phyloP scores from a whole-genome alignment of 2,113 vertebrate genomes.

The Chloroceryle aenea region DNA sequence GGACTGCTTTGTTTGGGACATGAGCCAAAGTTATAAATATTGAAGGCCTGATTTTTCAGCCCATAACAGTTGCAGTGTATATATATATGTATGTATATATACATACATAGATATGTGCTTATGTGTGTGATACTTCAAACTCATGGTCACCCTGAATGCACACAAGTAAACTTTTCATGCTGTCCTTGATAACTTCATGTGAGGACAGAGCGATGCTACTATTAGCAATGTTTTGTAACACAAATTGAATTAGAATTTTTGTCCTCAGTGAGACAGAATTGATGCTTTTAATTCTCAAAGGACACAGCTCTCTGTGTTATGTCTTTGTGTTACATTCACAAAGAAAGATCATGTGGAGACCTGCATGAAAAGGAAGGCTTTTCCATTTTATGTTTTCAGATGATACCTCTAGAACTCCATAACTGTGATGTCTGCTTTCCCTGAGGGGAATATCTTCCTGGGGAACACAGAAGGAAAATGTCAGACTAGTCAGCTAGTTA shows the following conservation, averaged over 20 bases:
- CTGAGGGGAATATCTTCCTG: neutral
- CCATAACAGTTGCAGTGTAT: neutral
- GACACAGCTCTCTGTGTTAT: neutral
- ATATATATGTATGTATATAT: fast-evolving
- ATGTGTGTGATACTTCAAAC: neutral
- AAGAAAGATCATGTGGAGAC: neutral
- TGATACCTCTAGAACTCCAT: neutral
- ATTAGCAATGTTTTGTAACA: neutral
- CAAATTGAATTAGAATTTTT: neutral
- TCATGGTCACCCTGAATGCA: neutral
- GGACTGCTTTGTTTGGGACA: conserved; percentile 56
- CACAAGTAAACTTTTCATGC: neutral
- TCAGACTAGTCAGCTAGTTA: conserved; percentile 22
- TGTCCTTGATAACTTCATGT: neutral
- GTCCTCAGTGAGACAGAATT: neutral
- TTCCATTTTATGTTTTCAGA: neutral
- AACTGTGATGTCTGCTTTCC: neutral
- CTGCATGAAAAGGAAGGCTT: neutral
- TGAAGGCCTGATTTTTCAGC: conserved; percentile 44
- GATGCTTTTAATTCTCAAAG: neutral
- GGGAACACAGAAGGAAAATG: conserved; percentile 10
- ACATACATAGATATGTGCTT: neutral
- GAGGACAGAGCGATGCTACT: neutral
- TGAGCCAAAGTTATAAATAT: conserved; percentile 70
- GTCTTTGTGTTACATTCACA: neutral